Evolutionary conservation across 2,797 vertebrate species (phyloP), one percentile per base, ranked within the genome.

Genomic region (Coccyzus lansbergi): DNA sequence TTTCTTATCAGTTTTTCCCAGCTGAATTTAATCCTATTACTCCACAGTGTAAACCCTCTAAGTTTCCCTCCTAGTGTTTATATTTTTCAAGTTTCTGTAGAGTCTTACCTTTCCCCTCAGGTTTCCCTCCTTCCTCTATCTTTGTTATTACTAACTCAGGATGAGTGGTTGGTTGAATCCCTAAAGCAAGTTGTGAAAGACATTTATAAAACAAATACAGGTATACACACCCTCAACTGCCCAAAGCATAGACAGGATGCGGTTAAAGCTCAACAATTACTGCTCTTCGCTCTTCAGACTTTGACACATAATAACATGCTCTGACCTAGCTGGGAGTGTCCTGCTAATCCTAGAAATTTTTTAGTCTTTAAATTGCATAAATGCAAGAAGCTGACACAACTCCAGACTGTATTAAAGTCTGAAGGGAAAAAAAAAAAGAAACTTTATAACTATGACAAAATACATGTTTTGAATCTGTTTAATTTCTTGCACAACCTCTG

Each of bases 151-250:
- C 83, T 78, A 75, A 95, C 48, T 51, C 72, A 92, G 44, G 69
- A 83, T 51, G 91, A 94, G 51, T 67, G 62, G 55, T 85, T 95
- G 88, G 88, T 86, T 93, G 89, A 94, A 90, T 90, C 94, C 63
- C 76, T 76, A 60, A 78, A 91, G 84, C 92, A 96, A 96, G 84
- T 96, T 95, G 63, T 76, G 69, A 93, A 91, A 96, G 92, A 91
- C 82, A 83, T 31, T 44, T 33, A 83, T 42, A 72, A 90, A 93
- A 81, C 29, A 92, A 95, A 90, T 28, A 88, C 58, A 86, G 0
- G 3, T 72, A 60, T 28, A 83, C 87, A 96, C 83, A 76, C 91
- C 89, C 91, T 91, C 76, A 92, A 88, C 87, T 44, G 79, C 93
- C 93, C 94, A 95, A 59, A 95, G 95, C 69, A 0, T 16, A 88